These are phyloP conservation scores for Tragelaphus strepsiceros DNA, from an alignment of 2,113 vertebrate genomes.

Conservation along the genomic window DNA sequence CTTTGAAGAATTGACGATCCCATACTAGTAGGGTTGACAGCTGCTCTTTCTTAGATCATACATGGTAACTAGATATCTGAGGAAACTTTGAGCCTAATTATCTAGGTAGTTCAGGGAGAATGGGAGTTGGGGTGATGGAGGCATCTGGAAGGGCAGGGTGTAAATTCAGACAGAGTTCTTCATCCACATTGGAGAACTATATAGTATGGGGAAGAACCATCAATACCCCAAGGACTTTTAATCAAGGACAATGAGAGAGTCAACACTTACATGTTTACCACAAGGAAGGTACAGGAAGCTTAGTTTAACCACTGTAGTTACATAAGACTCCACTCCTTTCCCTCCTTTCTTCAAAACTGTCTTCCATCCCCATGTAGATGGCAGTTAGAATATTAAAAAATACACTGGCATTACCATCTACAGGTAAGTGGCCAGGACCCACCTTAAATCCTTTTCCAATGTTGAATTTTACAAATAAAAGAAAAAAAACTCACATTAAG, in stretches of 20 bases:
- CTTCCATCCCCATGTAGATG: background rate
- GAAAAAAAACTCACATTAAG: background rate
- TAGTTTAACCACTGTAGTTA: background rate
- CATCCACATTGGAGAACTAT: background rate
- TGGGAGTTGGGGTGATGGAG: rapidly evolving
- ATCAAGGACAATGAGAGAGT: background rate
- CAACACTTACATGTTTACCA: background rate
- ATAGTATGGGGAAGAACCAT: background rate
- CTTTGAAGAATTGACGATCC: background rate
- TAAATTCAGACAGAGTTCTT: background rate
- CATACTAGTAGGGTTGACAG: background rate
- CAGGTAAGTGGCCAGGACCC: background rate
- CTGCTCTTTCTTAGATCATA: background rate
- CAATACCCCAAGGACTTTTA: background rate
- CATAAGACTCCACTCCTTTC: background rate
- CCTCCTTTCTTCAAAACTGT: background rate
- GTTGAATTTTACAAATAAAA: background rate
- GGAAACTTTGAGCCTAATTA: background rate
- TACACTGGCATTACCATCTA: background rate
- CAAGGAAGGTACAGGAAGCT: background rate
- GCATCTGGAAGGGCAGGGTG: background rate
- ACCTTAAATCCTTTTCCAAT: background rate
- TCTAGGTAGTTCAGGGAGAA: background rate
- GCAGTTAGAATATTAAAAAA: background rate
- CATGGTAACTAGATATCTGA: background rate